Evolutionary conservation across 2,797 vertebrate species (phyloP).

Genomic region (Sebastolobus alascanus): DNA sequence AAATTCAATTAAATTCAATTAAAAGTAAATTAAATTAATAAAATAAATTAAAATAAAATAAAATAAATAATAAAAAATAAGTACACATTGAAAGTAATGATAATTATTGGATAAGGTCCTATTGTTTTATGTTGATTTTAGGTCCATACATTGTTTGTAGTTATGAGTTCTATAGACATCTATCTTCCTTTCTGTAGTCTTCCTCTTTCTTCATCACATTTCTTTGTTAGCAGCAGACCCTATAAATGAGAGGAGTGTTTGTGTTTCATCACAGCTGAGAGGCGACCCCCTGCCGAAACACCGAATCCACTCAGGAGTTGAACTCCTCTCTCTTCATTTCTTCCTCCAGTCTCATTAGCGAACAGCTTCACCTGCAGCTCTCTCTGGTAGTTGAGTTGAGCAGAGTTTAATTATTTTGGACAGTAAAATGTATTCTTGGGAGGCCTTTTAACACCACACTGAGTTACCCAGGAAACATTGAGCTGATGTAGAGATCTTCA

Average conservation of each 20-base stretch:
- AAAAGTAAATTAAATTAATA: too few species aligned
- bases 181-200: neutral
- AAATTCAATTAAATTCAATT: too few species aligned
- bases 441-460: slow-evolving; percentile 24
- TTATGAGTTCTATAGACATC: neutral
- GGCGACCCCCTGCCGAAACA: slow-evolving; percentile 9
- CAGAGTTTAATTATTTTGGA: slow-evolving; percentile 47
- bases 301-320: neutral
- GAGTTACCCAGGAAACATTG: slow-evolving; percentile 11
- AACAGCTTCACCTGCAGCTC: slow-evolving; percentile 36
- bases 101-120: too few species aligned
- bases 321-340: neutral
- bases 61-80: too few species aligned
- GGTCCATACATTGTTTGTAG: neutral
- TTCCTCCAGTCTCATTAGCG: slow-evolving; percentile 36
- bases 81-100: too few species aligned
- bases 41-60: too few species aligned
- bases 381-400: slow-evolving; percentile 7
- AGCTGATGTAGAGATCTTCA: neutral
- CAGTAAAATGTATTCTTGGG: slow-evolving; percentile 24
- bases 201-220: neutral
- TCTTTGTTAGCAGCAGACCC: neutral
- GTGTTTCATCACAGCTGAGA: slow-evolving; percentile 52
- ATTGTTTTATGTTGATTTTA: neutral
- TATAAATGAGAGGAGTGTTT: neutral